Conservation (phyloP, 2,113 vertebrate genomes). For the Cranoglanis bouderius region DNA sequence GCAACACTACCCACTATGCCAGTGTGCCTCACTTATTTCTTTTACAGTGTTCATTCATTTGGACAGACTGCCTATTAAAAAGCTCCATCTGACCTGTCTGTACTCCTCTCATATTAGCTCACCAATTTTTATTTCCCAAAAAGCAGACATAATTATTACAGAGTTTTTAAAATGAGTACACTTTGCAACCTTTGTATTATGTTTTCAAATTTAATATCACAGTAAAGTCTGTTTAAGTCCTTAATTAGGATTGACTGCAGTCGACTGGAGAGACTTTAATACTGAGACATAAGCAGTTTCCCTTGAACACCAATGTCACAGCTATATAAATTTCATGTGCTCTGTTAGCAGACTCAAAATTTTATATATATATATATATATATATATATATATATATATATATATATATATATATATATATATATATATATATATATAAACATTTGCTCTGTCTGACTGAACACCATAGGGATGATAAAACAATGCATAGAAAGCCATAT, state of each 20-base stretch:
- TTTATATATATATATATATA: too few species aligned
- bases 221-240: background rate
- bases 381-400: too few species aligned
- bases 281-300: background rate
- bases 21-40: background rate
- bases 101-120: background rate
- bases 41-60: background rate
- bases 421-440: too few species aligned
- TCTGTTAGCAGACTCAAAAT: background rate
- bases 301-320: background rate
- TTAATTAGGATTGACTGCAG: constrained; percentile 2
- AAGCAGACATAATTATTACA: background rate
- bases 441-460: background rate
- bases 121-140: background rate
- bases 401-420: too few species aligned
- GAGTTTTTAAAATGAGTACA: background rate
- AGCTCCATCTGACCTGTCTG: background rate
- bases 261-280: background rate
- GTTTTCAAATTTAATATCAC: background rate
- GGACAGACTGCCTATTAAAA: constrained; percentile 4
- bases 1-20: too few species aligned
- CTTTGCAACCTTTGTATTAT: background rate
- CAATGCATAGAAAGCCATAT: background rate
- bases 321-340: background rate
- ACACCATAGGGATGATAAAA: background rate